Evolutionary conservation across 2,113 vertebrate genomes (phyloP), one percentile per base, ranked within the genome.

Genomic region (Protomyctophum bolini): DNA sequence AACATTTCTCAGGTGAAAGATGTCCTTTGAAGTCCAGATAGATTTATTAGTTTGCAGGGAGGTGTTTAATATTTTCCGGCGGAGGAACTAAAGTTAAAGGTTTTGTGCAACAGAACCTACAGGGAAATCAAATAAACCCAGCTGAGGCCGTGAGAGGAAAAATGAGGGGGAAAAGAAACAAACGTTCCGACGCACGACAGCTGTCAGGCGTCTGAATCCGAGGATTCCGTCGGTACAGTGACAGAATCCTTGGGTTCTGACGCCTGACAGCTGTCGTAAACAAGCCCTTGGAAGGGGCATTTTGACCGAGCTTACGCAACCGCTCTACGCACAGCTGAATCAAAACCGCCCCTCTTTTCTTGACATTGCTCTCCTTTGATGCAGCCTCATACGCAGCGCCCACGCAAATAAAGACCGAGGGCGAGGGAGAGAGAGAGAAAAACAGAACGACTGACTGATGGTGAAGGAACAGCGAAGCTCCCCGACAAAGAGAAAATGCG

Each of bases 301-400:
- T 41, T 41, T 41, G n/a, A 50, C 62, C 58, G 29, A 41, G 73
- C 63, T 65, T 66, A 74, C 59, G 83, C 65, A 71, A 69, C 81
- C 33, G 75, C 82, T 87, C 74, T 83, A 74, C 66, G 61, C 80
- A 74, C 82, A 86, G 83, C 86, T 85, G 87, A 91, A 78, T 78
- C 63, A 10, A 58, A 41, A 7, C 58, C 52, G 55, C 63, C 33
- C 80, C 79, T 65, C 83, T 75, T 81, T 75, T 81, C n/a, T 72
- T 80, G 81, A 88, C 84, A 63, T 83, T 72, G 60, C 10, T 2
- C 10, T 2, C 7, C 84, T 54, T 86, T 90, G 82, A 89, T 78
- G 83, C 66, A 12, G 75, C 70, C 78, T 91, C 70, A 73, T 60
- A 80, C 82, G 77, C 76, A 21, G 68, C 64, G 80, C 87, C 88